A percentile compares a stretch with the other conserved stretches of the same genome.
These are phyloP conservation scores for Speoplatyrhinus poulsoni DNA, from an alignment of 2,113 vertebrate species.

Conservation along the genomic window DNA sequence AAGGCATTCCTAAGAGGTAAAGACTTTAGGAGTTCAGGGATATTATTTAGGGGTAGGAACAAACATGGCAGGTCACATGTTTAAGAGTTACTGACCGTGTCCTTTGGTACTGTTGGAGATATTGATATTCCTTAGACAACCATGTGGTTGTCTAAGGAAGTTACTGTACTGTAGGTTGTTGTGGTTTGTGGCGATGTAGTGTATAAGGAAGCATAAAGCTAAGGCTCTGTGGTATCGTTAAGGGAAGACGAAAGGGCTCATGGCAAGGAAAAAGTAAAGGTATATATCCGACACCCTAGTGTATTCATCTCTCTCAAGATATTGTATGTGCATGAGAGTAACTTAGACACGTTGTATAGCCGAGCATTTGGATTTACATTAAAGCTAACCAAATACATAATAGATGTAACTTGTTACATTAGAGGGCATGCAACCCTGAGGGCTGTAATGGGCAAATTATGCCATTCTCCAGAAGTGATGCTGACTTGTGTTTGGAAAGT, in stretches of 20 bases:
- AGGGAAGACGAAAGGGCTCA: too few relatives aligned
- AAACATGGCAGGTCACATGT: neutral
- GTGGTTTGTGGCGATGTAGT: conserved; percentile 44
- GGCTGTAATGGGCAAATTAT: too few relatives aligned
- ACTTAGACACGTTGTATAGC: neutral
- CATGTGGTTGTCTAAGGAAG: conserved; percentile 57
- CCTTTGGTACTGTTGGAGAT: conserved; percentile 40
- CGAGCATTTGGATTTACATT: neutral
- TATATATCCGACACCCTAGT: neutral
- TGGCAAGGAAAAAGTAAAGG: neutral
- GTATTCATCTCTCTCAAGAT: too few relatives aligned
- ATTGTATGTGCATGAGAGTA: too few relatives aligned
- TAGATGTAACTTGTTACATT: neutral
- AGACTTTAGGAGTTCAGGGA: conserved; percentile 10
- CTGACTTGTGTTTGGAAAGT: conserved; percentile 29
- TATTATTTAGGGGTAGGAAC: conserved; percentile 19
- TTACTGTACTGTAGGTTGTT: conserved; percentile 35
- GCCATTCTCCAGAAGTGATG: neutral
- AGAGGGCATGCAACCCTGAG: conserved; percentile 4
- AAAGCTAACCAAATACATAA: neutral
- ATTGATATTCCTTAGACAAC: too few relatives aligned
- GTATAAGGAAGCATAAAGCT: conserved; percentile 41
- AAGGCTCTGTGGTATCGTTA: conserved; percentile 34
- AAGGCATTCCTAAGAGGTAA: neutral
- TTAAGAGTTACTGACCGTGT: conserved; percentile 65